Evolutionary conservation across 1,140 invertebrate species (phyloP).

Genomic region (fruit fly (Drosophila melanogaster)): DNA sequence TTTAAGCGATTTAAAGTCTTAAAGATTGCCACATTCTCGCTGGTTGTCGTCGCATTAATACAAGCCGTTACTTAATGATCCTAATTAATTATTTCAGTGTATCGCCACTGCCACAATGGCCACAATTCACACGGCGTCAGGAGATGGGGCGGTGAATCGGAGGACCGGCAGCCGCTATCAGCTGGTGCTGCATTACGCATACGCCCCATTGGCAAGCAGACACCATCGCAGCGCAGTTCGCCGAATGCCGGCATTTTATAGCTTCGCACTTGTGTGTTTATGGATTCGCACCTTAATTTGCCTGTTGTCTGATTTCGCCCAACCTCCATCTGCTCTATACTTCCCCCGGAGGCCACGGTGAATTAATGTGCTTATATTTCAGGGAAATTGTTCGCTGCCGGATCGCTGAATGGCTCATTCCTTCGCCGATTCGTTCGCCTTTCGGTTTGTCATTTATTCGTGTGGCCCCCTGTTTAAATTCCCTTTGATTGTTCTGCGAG

Average conservation of each 20-base stretch:
- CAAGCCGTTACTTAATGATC: no score
- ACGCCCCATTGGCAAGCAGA: constrained; percentile 61
- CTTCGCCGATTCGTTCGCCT: constrained; percentile 40
- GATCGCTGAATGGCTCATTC: constrained; percentile 48
- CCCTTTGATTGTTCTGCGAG: constrained; percentile 59
- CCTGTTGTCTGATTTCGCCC: constrained; percentile 73
- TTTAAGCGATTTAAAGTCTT: no score
- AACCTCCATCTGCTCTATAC: not conserved
- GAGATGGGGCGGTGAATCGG: not conserved
- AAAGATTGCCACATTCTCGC: not conserved
- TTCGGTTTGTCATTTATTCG: constrained; percentile 62
- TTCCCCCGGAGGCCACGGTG: not conserved
- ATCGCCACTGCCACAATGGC: constrained; percentile 48
- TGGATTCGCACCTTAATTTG: constrained; percentile 83
- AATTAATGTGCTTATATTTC: constrained; percentile 84
- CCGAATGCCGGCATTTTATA: constrained; percentile 64
- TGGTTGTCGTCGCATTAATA: not conserved
- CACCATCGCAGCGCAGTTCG: constrained; percentile 46
- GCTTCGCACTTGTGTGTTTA: constrained; percentile 82
- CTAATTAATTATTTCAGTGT: constrained; percentile 2
- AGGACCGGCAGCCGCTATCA: constrained; percentile 23
- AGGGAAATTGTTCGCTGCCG: constrained; percentile 68
- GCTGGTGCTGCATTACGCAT: constrained; percentile 70
- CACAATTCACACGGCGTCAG: constrained; percentile 53
- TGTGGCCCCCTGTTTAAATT: constrained; percentile 55